phyloP scores from a whole-genome alignment of 2,113 vertebrate genomes.

The Melanocharis versteri region DNA sequence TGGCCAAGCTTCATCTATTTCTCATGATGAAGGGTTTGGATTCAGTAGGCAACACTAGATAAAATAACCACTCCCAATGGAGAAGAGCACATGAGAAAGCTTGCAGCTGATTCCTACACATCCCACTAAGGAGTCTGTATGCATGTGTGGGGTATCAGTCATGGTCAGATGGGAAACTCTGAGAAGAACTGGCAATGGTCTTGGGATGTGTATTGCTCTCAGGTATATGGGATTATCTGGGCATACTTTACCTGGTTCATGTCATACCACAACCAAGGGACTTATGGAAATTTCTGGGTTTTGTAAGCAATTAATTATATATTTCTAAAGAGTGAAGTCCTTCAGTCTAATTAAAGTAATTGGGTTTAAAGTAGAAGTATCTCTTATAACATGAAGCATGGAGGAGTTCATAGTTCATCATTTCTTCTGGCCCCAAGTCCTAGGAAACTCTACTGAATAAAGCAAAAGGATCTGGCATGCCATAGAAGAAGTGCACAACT shows the following conservation, averaged over 20 bases:
- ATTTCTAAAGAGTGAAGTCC: not conserved
- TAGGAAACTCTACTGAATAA: not conserved
- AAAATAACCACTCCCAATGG: not conserved
- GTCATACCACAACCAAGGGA: not conserved
- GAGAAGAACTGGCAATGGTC: not conserved
- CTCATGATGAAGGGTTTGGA: not conserved
- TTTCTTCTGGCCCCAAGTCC: not conserved
- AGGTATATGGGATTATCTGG: not conserved
- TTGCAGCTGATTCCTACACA: not conserved
- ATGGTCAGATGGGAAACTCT: not conserved
- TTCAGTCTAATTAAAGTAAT: not conserved
- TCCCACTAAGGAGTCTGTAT: not conserved
- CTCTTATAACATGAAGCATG: not conserved
- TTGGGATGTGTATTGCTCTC: not conserved
- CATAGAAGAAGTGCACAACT: not conserved
- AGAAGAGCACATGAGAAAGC: not conserved
- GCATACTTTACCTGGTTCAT: not conserved
- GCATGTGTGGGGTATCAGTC: not conserved
- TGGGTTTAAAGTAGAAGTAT: not conserved
- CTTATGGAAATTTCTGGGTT: not conserved
- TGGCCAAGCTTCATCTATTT: not conserved
- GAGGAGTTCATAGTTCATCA: accelerated
- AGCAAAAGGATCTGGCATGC: not conserved
- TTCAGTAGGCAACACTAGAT: not conserved
- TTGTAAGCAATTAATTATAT: not conserved